Evolutionary conservation across 2,113 vertebrate species (phyloP).

Genomic region (Gnathonemus echidnorhynchus): DNA sequence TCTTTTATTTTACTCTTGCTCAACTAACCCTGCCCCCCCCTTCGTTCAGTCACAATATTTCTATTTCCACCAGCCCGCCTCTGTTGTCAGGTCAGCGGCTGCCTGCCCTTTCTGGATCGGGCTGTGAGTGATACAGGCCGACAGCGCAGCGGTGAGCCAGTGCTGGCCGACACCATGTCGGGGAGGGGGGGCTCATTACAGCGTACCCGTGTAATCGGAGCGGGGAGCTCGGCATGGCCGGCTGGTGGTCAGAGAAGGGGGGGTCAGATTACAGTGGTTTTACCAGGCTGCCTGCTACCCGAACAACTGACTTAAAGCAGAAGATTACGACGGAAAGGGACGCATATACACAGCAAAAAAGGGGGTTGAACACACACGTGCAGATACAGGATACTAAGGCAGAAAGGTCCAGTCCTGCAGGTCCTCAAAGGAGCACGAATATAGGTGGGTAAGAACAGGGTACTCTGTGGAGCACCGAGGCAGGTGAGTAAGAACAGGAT

Average conservation of each 20-base stretch:
- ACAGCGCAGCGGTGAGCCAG: slow-evolving; percentile 40
- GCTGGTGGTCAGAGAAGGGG: background rate
- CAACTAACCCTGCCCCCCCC: background rate
- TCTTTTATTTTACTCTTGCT: background rate
- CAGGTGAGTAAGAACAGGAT: background rate
- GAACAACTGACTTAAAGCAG: slow-evolving; percentile 23
- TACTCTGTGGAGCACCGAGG: background rate
- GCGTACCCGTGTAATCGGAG: slow-evolving; percentile 24
- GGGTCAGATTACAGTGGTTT: slow-evolving; percentile 25
- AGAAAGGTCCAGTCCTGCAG: background rate
- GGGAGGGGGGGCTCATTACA: slow-evolving; percentile 54
- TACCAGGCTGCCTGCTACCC: slow-evolving; percentile 26
- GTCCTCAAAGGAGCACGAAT: background rate
- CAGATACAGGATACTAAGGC: background rate
- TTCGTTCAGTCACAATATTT: slow-evolving; percentile 8
- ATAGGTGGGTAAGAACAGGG: too few relatives aligned
- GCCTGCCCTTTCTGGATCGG: slow-evolving; percentile 23
- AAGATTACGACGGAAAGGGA: background rate
- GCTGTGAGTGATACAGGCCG: slow-evolving; percentile 46
- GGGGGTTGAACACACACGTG: background rate
- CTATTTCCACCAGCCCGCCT: slow-evolving; percentile 10
- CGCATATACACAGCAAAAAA: background rate
- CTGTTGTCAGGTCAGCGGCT: slow-evolving; percentile 38
- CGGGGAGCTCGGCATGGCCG: background rate
- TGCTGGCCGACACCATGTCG: slow-evolving; percentile 33